A percentile compares a stretch with the other conserved stretches of the same genome.
These are phyloP conservation scores for Seriola dumerili DNA, from an alignment of 2,113 vertebrate genomes.

Conservation along the genomic window DNA sequence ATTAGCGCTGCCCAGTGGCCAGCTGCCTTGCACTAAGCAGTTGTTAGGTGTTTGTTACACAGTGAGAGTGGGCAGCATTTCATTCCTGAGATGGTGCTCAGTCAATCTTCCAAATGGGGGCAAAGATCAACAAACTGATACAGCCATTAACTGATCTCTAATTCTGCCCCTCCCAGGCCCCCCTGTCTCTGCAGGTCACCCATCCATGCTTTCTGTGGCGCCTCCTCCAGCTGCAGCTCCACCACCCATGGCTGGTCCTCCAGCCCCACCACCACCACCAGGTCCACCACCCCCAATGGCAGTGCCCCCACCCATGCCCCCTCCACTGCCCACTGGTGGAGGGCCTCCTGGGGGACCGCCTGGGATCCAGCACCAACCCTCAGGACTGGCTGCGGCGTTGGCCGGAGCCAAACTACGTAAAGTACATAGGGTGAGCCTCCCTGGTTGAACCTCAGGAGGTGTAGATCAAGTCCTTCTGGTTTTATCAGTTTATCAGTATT, in stretches of 20 bases:
- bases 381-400: conserved; percentile 95
- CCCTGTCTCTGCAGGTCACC: conserved; percentile 90
- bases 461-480: not conserved
- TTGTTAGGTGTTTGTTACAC: not conserved
- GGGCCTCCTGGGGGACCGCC: conserved; percentile 85
- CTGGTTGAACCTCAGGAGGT: not conserved
- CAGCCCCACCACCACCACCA: conserved; percentile 92
- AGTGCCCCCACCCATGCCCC: conserved; percentile 90
- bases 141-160: conserved; percentile 37
- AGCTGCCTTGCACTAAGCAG: not conserved
- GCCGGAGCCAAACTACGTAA: conserved; percentile 98
- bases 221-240: conserved; percentile 82
- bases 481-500: not conserved
- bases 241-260: conserved; percentile 86
- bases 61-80: not conserved
- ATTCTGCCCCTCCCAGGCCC: conserved; percentile 87
- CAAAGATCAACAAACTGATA: fast-evolving
- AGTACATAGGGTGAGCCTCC: conserved; percentile 92
- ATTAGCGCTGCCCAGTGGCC: not conserved
- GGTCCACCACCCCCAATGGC: conserved; percentile 90
- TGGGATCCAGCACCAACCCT: conserved; percentile 87
- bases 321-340: conserved; percentile 88
- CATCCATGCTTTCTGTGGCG: conserved; percentile 81
- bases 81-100: not conserved
- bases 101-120: conserved; percentile 12